Conservation (phyloP, 2,888 invertebrate species). For the Eucera pruinosa region DNA sequence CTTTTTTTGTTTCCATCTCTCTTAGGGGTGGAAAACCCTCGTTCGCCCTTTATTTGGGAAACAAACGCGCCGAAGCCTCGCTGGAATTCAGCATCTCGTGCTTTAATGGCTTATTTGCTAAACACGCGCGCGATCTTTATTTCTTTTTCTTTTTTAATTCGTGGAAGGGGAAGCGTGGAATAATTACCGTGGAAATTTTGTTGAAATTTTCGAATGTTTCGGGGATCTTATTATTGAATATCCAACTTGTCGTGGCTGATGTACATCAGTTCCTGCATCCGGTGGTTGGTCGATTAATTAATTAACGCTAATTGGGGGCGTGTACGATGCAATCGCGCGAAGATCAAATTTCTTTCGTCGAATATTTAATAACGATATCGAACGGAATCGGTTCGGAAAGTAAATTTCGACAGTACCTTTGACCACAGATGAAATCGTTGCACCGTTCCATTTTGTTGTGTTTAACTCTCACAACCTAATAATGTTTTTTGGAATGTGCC, state of each 20-base stretch:
- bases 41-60: neutral
- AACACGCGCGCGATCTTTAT: neutral
- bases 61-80: too few relatives aligned
- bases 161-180: too few relatives aligned
- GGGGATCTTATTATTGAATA: neutral
- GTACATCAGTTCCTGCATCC: neutral
- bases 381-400: neutral
- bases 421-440: slow-evolving; percentile 44
- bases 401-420: too few relatives aligned
- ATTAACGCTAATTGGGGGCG: slow-evolving; percentile 54
- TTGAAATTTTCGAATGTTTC: neutral
- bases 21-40: too few relatives aligned
- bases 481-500: slow-evolving; percentile 71
- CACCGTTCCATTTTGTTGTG: slow-evolving; percentile 32
- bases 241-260: neutral
- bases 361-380: neutral
- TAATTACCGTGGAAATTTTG: neutral
- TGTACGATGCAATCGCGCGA: too few relatives aligned
- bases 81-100: neutral
- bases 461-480: slow-evolving; percentile 19
- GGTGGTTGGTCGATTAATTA: slow-evolving; percentile 45
- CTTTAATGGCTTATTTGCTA: too few relatives aligned
- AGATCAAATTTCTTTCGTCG: slow-evolving; percentile 4
- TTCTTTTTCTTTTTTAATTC: neutral
- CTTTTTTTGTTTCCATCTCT: too few relatives aligned